A percentile compares a stretch with the other conserved stretches of the same genome.
phyloP scores from a whole-genome alignment of 2,113 vertebrate species.

The Danio rerio region DNA sequence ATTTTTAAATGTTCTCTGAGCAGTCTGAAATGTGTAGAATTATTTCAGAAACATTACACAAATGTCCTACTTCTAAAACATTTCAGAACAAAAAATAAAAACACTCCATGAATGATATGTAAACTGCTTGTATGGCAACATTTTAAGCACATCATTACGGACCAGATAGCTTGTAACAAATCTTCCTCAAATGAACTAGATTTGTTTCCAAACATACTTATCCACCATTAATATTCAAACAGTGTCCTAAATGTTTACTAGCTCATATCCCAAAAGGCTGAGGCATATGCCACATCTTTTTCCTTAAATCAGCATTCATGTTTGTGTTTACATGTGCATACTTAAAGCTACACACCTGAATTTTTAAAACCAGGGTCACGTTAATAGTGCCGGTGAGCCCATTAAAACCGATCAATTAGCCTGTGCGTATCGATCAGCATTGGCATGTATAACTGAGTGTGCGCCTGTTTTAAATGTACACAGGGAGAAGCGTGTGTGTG shows the following conservation, averaged over 20 bases:
- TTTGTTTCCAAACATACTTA: neutral
- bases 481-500: conserved; percentile 12
- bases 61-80: no score
- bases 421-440: conserved; percentile 20
- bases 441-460: neutral
- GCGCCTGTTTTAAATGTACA: conserved; percentile 33
- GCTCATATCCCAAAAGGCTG: neutral
- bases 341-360: neutral
- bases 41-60: no score
- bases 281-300: neutral
- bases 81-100: no score
- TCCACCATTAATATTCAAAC: neutral
- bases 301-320: neutral
- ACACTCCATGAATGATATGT: no score
- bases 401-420: conserved; percentile 34
- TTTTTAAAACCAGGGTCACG: neutral
- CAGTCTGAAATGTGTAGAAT: no score
- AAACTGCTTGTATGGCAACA: no score
- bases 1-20: no score
- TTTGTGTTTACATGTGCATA: conserved; percentile 7
- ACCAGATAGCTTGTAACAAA: no score
- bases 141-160: no score
- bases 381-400: conserved; percentile 12
- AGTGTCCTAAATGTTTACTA: conserved; percentile 4
- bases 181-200: neutral